A percentile compares a stretch with the other conserved stretches of the same genome.
Conservation (phyloP, 2,888 invertebrate genomes). For the Embidobia sp. region DNA sequence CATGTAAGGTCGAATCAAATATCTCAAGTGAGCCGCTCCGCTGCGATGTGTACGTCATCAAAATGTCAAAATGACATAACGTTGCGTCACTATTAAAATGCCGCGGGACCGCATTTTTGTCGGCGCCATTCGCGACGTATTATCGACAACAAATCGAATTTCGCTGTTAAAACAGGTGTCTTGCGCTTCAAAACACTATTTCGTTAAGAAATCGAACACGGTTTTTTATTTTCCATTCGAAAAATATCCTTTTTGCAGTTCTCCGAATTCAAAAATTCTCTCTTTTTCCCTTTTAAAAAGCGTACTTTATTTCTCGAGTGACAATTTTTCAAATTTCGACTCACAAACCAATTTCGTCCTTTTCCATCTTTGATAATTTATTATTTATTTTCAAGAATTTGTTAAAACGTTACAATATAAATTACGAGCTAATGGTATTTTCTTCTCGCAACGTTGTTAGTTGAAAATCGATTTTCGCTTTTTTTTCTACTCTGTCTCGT, state of each 20-base stretch:
- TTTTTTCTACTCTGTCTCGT: neutral
- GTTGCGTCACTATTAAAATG: slow-evolving; percentile 49
- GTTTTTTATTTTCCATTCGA: too few relatives aligned
- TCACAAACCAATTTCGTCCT: too few relatives aligned
- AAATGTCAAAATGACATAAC: slow-evolving; percentile 58
- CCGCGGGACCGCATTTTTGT: slow-evolving; percentile 38
- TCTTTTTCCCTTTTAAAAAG: too few relatives aligned
- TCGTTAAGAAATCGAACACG: neutral
- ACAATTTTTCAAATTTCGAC: too few relatives aligned
- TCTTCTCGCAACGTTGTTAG: slow-evolving; percentile 40
- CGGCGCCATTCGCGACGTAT: slow-evolving; percentile 10
- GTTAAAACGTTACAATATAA: slow-evolving; percentile 41
- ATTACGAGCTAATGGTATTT: slow-evolving; percentile 54
- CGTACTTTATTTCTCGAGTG: too few relatives aligned
- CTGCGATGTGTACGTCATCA: slow-evolving; percentile 42
- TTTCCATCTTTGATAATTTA: too few relatives aligned
- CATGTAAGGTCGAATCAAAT: slow-evolving; percentile 56
- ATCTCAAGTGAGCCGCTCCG: slow-evolving; percentile 47
- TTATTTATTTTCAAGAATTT: too few relatives aligned
- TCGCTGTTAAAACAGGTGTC: slow-evolving; percentile 23
- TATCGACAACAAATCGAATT: slow-evolving; percentile 21
- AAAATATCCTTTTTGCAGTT: too few relatives aligned
- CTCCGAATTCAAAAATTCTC: too few relatives aligned
- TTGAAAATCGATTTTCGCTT: slow-evolving; percentile 26
- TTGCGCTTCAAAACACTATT: neutral